Conservation (phyloP, 2,888 invertebrate species). For the Hyposoter didymator region DNA sequence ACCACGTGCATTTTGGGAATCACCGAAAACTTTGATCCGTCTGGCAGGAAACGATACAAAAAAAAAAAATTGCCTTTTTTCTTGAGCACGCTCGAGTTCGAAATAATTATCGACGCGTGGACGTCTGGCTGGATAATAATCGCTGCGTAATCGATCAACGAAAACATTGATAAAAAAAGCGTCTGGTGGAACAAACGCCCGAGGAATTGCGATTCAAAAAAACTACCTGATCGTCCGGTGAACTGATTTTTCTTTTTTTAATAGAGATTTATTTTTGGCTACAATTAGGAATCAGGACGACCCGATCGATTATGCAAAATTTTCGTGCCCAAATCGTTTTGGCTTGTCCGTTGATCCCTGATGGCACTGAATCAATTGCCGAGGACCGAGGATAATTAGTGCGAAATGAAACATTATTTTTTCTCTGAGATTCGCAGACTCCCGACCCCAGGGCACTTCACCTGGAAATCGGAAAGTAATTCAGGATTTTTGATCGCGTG, state of each 20-base stretch:
- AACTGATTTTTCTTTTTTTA: conserved; percentile 52
- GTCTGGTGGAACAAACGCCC: conserved; percentile 54
- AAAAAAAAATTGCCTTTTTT: neutral
- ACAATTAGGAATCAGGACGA: conserved; percentile 58
- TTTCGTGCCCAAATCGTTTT: conserved; percentile 55
- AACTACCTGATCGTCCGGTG: conserved; percentile 54
- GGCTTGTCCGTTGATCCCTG: conserved; percentile 32
- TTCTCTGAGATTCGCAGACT: conserved; percentile 17
- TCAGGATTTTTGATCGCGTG: conserved; percentile 59
- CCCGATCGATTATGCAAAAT: conserved; percentile 72
- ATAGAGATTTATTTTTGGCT: conserved; percentile 1
- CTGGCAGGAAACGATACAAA: neutral
- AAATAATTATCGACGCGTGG: conserved; percentile 43
- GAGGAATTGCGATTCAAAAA: conserved; percentile 59
- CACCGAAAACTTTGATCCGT: neutral
- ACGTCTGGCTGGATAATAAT: conserved; percentile 36
- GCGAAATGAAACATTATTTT: conserved; percentile 43
- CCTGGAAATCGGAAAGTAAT: conserved; percentile 48
- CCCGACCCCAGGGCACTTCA: conserved; percentile 51
- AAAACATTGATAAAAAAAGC: conserved; percentile 46
- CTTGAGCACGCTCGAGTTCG: neutral
- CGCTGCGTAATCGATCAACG: conserved; percentile 27
- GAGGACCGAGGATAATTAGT: conserved; percentile 50
- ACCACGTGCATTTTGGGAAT: conserved; percentile 52
- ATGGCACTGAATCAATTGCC: conserved; percentile 31